Evolutionary conservation across 2,797 vertebrate genomes (phyloP), one percentile per base, ranked within the genome.

Genomic region (Huso huso): DNA sequence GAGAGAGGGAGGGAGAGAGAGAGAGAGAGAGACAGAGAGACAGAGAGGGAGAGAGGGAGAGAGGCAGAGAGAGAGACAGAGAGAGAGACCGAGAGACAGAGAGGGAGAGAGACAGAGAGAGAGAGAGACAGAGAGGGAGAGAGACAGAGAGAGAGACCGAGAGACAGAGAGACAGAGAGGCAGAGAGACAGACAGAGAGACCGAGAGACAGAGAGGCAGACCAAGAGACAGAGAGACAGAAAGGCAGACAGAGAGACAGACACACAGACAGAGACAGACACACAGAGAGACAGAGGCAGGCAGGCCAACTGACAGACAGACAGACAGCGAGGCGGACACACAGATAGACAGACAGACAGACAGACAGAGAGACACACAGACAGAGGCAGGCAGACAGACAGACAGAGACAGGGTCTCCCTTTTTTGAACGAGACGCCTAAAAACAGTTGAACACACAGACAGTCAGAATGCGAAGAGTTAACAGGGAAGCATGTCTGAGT

Each of bases 401-500:
- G 23, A 37, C 23, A 37, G 2, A 37, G 23, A 37, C 23, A 37
- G 62, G 93, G 23, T 37, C 23, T 2, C 23, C 23, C 23, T 37
- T 37, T 37, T 3, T 37, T 37, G 95, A 73, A 98, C 98, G 70
- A 37, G 15, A n/a, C n/a, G n/a, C n/a, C n/a, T n/a, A n/a, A n/a
- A n/a, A 18, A 18, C 15, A 18, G 15, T 18, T 18, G 15, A 18
- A 18, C 15, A 18, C 15, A 18, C 1, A 18, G 15, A 18, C 15
- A 18, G 23, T 2, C 4, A 2, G 23, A 37, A 37, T 37, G 23
- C 2, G 0, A 37, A 37, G 23, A 37, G 23, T 37, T 37, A 37
- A 37, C 23, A 37, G 23, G 23, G 23, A 37, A 3, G 23, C 23
- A 37, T 3, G 23, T 37, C 23, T 4, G 23, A 37, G 23, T 37